phyloP scores from a whole-genome alignment of 2,888 invertebrate species.

The Xanthia icteritia region DNA sequence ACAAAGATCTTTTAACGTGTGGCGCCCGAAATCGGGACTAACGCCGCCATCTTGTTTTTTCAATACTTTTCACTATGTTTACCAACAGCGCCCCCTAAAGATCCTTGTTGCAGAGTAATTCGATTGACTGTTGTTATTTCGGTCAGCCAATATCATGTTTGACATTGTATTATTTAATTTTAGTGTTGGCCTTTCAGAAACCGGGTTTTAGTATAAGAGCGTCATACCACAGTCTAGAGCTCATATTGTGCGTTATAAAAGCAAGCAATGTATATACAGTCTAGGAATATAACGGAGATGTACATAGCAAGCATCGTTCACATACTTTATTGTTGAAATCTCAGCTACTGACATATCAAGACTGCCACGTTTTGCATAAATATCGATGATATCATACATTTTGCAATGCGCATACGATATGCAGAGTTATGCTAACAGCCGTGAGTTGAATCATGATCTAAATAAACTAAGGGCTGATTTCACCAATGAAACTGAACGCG shows the following conservation, averaged over 20 bases:
- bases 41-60: not conserved
- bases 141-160: not conserved
- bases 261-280: constrained; percentile 59
- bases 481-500: too few relatives aligned
- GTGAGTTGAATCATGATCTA: constrained; percentile 1
- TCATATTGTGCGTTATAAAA: constrained; percentile 60
- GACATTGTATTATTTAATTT: not conserved
- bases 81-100: not conserved
- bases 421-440: constrained; percentile 19
- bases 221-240: constrained; percentile 62
- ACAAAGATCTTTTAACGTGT: not conserved
- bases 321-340: not conserved
- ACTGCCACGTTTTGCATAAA: constrained; percentile 30
- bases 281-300: constrained; percentile 35
- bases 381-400: constrained; percentile 39
- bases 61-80: not conserved
- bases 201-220: constrained; percentile 7
- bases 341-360: not conserved
- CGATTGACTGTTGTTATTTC: not conserved
- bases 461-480: constrained; percentile 4
- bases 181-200: constrained; percentile 6
- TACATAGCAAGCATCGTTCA: constrained; percentile 21
- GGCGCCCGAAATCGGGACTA: not conserved
- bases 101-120: not conserved
- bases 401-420: constrained; percentile 25